Evolutionary conservation across 2,797 vertebrate species (phyloP).

Genomic region (Pitangus sulphuratus): DNA sequence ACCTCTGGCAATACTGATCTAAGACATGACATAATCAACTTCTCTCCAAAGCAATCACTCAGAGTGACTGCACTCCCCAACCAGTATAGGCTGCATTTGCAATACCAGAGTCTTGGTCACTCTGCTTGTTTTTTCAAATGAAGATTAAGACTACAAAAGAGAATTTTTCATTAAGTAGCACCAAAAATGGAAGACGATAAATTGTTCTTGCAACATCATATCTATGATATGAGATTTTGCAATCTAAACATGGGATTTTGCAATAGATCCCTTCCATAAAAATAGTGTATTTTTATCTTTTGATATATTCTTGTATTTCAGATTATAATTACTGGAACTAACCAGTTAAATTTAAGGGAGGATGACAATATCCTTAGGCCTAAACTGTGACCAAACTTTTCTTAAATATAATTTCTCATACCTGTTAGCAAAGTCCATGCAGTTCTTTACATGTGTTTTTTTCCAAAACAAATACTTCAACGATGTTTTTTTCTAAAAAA

Average conservation of each 20-base stretch:
- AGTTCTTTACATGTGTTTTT: slow-evolving; percentile 35
- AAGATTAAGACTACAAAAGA: neutral
- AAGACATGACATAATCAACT: neutral
- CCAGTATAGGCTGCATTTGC: neutral
- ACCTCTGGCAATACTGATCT: neutral
- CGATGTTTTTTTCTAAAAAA: slow-evolving; percentile 34
- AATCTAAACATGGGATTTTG: neutral
- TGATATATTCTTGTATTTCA: neutral
- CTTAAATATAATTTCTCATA: slow-evolving; percentile 31
- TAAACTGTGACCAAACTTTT: neutral
- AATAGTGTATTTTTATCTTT: neutral
- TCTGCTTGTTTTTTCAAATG: neutral
- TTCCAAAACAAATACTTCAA: slow-evolving; percentile 45
- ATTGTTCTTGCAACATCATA: neutral
- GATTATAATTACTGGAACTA: neutral
- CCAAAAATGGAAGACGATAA: neutral
- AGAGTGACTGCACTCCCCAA: neutral
- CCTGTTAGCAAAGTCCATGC: slow-evolving; percentile 5
- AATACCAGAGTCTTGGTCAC: neutral
- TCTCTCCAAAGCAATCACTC: neutral
- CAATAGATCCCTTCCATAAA: neutral
- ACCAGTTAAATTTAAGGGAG: neutral
- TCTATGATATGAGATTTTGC: neutral
- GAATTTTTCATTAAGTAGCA: neutral
- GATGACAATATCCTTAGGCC: neutral